Evolutionary conservation across 2,113 vertebrate species (phyloP).

Genomic region (Sakesphorus luctuosus): DNA sequence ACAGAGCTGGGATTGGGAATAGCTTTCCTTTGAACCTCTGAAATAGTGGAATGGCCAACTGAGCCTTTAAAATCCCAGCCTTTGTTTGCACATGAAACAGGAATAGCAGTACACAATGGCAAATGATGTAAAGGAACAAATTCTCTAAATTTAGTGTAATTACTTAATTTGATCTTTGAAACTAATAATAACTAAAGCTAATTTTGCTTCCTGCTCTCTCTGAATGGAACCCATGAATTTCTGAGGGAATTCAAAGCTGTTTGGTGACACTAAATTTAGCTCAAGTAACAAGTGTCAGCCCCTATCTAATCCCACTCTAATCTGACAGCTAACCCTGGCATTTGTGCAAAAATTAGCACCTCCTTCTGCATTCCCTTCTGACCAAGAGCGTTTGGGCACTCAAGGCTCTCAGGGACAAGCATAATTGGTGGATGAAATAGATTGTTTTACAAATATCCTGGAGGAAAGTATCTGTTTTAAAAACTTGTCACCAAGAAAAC

Average conservation of each 20-base stretch:
- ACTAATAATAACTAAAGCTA: neutral
- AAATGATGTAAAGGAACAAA: neutral
- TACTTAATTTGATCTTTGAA: slow-evolving; percentile 24
- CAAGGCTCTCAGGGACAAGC: neutral
- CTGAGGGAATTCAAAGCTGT: neutral
- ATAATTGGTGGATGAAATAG: neutral
- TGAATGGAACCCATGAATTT: slow-evolving; percentile 25
- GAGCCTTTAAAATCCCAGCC: neutral
- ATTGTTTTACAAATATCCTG: neutral
- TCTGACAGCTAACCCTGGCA: neutral
- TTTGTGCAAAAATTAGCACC: neutral
- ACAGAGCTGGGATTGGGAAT: neutral
- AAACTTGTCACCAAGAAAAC: neutral
- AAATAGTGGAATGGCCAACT: neutral
- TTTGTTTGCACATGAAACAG: neutral
- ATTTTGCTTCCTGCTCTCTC: slow-evolving; percentile 14
- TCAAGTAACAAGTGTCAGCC: neutral
- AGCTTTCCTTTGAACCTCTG: neutral
- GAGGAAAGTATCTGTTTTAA: neutral
- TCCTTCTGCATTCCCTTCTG: neutral
- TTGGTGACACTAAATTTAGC: slow-evolving; percentile 27
- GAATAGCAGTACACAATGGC: neutral
- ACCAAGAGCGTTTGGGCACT: neutral
- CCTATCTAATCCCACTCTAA: neutral
- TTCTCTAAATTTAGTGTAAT: slow-evolving; percentile 10